Conservation (phyloP, 2,113 vertebrate genomes). For the Pimephales promelas region DNA sequence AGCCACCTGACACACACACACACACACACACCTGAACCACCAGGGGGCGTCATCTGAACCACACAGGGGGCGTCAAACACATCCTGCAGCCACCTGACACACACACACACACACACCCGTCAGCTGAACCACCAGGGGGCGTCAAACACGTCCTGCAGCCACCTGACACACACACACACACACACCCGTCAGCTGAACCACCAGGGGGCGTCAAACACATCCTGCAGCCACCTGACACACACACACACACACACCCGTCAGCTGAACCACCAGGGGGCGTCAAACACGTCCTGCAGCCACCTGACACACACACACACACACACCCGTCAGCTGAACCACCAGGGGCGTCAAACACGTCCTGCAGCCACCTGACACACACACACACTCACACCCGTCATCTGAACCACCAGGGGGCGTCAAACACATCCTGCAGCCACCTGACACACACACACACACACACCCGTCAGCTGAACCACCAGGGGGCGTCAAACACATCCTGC, state of each 20-base stretch:
- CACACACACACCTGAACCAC: slow-evolving; percentile 83
- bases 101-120: slow-evolving; percentile 63
- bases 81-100: slow-evolving; percentile 91
- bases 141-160: slow-evolving; percentile 81
- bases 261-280: slow-evolving; percentile 82
- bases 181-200: slow-evolving; percentile 89
- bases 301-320: slow-evolving; percentile 58
- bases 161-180: too few species aligned
- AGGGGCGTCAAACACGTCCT: slow-evolving; percentile 95
- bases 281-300: slow-evolving; percentile 79
- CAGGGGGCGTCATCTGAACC: too few species aligned
- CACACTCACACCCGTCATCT: too few species aligned
- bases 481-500: slow-evolving; percentile 92
- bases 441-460: slow-evolving; percentile 76
- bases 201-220: slow-evolving; percentile 92
- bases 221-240: slow-evolving; percentile 89
- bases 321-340: slow-evolving; percentile 88
- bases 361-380: slow-evolving; percentile 87
- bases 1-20: slow-evolving; percentile 82
- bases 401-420: too few species aligned
- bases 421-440: too few species aligned
- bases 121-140: slow-evolving; percentile 83
- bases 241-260: slow-evolving; percentile 71
- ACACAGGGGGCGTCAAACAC: slow-evolving; percentile 92
- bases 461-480: slow-evolving; percentile 92